Conservation (phyloP, 2,888 invertebrate species). For the Trichogramma evanescens region DNA sequence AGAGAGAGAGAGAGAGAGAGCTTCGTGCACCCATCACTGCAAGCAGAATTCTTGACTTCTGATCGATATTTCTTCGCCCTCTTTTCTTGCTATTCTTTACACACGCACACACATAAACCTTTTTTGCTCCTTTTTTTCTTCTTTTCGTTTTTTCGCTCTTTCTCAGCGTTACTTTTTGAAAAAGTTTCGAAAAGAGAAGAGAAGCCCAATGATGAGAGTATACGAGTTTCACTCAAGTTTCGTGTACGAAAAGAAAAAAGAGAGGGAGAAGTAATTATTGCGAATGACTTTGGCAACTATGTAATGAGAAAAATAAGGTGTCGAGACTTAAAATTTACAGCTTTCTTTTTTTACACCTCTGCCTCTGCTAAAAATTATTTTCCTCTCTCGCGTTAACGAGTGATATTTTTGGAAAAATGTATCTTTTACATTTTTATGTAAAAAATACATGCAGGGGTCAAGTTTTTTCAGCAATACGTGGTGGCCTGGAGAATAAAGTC, state of each 20-base stretch:
- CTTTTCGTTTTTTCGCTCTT: background rate
- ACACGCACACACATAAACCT: background rate
- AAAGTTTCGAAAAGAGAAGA: background rate
- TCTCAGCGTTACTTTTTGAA: background rate
- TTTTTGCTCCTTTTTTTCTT: background rate
- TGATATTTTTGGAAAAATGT: too few relatives aligned
- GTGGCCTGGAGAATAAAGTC: too few relatives aligned
- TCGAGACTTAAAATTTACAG: too few relatives aligned
- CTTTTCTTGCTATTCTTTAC: background rate
- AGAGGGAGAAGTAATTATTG: slow-evolving; percentile 13
- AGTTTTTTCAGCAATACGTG: too few relatives aligned
- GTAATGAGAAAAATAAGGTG: too few relatives aligned
- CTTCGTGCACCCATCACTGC: background rate
- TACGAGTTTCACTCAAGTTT: slow-evolving; percentile 4
- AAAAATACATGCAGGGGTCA: too few relatives aligned
- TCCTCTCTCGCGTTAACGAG: too few relatives aligned
- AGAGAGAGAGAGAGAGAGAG: background rate
- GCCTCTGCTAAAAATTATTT: too few relatives aligned
- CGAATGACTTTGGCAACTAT: background rate
- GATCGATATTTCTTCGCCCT: slow-evolving; percentile 21
- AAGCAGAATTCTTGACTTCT: slow-evolving; percentile 17
- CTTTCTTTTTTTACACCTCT: too few relatives aligned
- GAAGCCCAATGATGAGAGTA: background rate
- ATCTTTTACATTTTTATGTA: too few relatives aligned
- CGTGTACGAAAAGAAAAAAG: slow-evolving; percentile 2